Percentiles rank a stretch among this genome's conserved stretches.
Conservation (phyloP, 53 echinoderm and acorn worm species). For the Holothuria scabra region DNA sequence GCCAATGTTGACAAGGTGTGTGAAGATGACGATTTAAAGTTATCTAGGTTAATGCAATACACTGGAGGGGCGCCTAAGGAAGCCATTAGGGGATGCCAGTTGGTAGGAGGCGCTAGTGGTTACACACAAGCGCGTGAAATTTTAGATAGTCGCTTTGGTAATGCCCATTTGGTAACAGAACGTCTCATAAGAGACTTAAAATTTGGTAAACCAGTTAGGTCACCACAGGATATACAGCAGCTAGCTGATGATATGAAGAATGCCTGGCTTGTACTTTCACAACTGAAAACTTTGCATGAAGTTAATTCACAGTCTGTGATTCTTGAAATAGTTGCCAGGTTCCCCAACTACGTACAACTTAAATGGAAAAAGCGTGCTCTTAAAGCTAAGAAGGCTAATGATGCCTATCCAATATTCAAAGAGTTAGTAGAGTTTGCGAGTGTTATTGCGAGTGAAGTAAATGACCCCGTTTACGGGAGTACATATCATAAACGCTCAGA, state of each 20-base stretch:
- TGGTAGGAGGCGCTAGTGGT: neutral
- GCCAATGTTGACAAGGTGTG: slow-evolving; percentile 33
- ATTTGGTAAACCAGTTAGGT: neutral
- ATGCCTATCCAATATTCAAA: neutral
- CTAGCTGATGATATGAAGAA: neutral
- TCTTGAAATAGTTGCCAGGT: neutral
- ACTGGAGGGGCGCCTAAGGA: neutral
- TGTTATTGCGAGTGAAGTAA: neutral
- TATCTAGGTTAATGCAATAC: slow-evolving; percentile 38
- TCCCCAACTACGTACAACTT: neutral
- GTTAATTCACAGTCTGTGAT: no score
- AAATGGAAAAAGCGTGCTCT: neutral
- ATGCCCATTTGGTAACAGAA: neutral
- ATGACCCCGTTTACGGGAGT: neutral
- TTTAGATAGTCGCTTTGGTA: no score
- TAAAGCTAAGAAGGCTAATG: neutral
- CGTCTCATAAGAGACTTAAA: neutral
- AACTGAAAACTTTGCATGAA: no score
- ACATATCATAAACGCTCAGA: neutral
- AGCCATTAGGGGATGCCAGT: slow-evolving; percentile 4
- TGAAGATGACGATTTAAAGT: no score
- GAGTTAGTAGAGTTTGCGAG: neutral
- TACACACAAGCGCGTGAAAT: neutral
- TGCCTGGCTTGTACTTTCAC: neutral
- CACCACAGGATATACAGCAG: neutral